Conservation (phyloP, 2,797 vertebrate species). For the Periparus ater region DNA sequence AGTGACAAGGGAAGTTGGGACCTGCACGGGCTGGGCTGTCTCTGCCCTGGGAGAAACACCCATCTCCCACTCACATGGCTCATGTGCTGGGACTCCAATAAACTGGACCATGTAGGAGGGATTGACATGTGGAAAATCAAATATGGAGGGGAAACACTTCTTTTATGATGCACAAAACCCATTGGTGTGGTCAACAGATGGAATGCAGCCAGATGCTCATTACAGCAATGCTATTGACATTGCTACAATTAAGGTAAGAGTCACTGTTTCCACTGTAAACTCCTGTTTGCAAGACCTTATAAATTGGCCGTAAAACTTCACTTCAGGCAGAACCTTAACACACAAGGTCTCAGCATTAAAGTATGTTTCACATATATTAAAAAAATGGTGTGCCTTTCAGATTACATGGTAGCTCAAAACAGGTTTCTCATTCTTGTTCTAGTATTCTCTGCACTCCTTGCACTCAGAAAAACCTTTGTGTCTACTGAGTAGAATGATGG, state of each 20-base stretch:
- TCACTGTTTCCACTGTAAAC: conserved; percentile 74
- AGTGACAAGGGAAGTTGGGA: neutral
- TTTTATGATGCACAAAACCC: conserved; percentile 65
- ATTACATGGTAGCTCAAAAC: conserved; percentile 54
- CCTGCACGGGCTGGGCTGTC: neutral
- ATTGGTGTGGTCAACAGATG: conserved; percentile 70
- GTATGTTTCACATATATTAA: conserved; percentile 58
- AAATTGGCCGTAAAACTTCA: conserved; percentile 67
- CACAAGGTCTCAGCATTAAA: conserved; percentile 56
- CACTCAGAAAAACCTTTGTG: conserved; percentile 63
- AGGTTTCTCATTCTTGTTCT: conserved; percentile 62
- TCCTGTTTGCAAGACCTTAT: conserved; percentile 67
- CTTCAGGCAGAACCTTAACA: conserved; percentile 62
- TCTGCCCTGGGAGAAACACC: neutral
- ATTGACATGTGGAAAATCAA: conserved; percentile 64
- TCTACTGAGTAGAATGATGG: conserved; percentile 30
- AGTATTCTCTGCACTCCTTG: conserved; percentile 24
- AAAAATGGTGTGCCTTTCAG: conserved; percentile 42
- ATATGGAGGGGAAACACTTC: conserved; percentile 54
- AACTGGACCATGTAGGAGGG: neutral
- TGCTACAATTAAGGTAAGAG: conserved; percentile 69
- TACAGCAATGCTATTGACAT: conserved; percentile 70
- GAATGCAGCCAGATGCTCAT: conserved; percentile 69
- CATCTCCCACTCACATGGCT: neutral
- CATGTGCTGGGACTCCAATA: neutral